phyloP scores from a whole-genome alignment of 2,113 vertebrate species.

The Paramisgurnus dabryanus region DNA sequence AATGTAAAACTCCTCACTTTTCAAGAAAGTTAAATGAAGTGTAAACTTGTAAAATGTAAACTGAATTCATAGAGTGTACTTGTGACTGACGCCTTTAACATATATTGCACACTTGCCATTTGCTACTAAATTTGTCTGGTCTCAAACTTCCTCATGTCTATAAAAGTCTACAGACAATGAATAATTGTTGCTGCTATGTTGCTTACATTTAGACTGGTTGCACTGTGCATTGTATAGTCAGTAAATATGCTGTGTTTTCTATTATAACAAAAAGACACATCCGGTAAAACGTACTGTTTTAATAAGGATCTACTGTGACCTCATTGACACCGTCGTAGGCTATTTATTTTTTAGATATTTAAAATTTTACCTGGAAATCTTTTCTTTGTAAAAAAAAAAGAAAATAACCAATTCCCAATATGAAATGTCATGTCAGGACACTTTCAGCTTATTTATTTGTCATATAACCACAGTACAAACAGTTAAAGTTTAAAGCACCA shows the following conservation, averaged over 20 bases:
- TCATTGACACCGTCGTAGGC: not conserved
- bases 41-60: too few species aligned
- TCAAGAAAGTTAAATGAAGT: too few species aligned
- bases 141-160: slow-evolving; percentile 31
- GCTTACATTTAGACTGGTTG: not conserved
- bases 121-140: slow-evolving; percentile 1
- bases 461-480: not conserved
- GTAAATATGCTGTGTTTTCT: too few species aligned
- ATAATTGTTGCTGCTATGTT: not conserved
- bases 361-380: not conserved
- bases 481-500: not conserved
- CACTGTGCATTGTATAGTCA: not conserved
- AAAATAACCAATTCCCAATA: not conserved
- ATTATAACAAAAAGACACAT: not conserved
- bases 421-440: not conserved
- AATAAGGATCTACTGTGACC: not conserved
- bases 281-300: not conserved
- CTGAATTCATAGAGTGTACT: too few species aligned
- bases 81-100: not conserved
- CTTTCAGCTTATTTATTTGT: not conserved
- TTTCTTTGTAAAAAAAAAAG: not conserved
- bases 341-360: not conserved
- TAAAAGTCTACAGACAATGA: not conserved
- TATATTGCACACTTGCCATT: not conserved
- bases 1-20: too few species aligned